phyloP scores from a whole-genome alignment of 2,888 invertebrate species.

The Spicauda simplicius region DNA sequence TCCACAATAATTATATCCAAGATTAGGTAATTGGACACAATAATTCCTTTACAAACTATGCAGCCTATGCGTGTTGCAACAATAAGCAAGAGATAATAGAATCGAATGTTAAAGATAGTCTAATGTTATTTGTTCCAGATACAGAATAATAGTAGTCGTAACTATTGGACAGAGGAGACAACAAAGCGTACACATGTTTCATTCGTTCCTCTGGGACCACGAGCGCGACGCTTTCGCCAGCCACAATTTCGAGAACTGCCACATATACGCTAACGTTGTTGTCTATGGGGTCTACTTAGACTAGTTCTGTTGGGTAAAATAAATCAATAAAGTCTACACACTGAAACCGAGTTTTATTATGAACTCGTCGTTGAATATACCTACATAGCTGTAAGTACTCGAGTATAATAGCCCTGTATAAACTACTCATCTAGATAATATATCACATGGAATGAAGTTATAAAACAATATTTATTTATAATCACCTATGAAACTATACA shows the following conservation, averaged over 20 bases:
- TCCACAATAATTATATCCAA: no score
- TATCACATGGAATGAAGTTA: no score
- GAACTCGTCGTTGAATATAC: not conserved
- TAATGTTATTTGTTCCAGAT: constrained; percentile 75
- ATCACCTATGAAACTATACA: no score
- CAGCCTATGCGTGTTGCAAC: no score
- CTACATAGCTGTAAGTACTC: not conserved
- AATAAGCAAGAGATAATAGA: no score
- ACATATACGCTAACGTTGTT: constrained; percentile 86
- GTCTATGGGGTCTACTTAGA: constrained; percentile 90
- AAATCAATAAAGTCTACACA: constrained; percentile 36
- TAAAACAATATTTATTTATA: no score
- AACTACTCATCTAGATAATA: no score
- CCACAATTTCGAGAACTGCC: constrained; percentile 86
- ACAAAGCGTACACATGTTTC: constrained; percentile 86
- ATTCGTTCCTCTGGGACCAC: constrained; percentile 89
- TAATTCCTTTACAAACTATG: no score
- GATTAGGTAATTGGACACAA: no score
- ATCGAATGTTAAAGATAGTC: no score
- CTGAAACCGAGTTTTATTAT: constrained; percentile 8
- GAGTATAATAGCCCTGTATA: no score
- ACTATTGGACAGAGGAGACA: constrained; percentile 88
- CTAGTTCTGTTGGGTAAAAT: constrained; percentile 59
- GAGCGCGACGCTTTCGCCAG: constrained; percentile 86
- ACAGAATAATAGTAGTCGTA: constrained; percentile 86